Evolutionary conservation across 2,888 invertebrate species (phyloP), one percentile per base, ranked within the genome.

Genomic region (Oscheius myriophilus): DNA sequence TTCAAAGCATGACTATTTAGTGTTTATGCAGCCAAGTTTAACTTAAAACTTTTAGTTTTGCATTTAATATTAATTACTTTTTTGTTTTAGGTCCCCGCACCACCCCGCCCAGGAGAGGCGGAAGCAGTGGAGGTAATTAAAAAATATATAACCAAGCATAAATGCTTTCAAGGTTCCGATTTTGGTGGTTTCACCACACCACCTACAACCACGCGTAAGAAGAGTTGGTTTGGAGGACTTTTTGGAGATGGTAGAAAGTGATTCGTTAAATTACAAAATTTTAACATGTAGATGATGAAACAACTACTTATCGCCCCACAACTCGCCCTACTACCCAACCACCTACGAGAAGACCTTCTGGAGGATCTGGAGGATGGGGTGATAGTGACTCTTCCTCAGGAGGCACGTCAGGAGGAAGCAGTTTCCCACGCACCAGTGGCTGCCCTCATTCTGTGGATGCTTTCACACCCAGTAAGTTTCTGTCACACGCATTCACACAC

Each of bases 401-500:
- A 23, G 53, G 55, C 43, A 23, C 58, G 16, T 58, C 58, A 1
- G 55, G 67, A 33, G 52, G 57, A 12, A 18, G n/a, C 26, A 52
- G 39, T 25, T 49, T 49, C 33, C 61, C 61, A 46, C 46, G 61
- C n/a, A 25, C 46, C 26, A 33, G 49, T 2, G 63, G 69, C 39
- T 80, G 81, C 53, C 79, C 79, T 7, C 65, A 45, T 7, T 69
- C 54, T 11, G 66, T 81, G 51, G 80, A 81, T 55, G 80, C 79
- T 18, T 75, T 70, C 63, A 76, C 79, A 12, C 74, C 76, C 1
- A 76, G 80, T 76, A 42, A 57, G 41, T 1, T n/a, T 26, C 2
- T 16, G 18, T n/a, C 4, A 53, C 14, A 54, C 33, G n/a, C n/a
- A n/a, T n/a, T n/a, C n/a, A n/a, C n/a, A n/a, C n/a, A n/a, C n/a